Percentiles rank a stretch among this genome's conserved stretches.
phyloP scores from a whole-genome alignment of 2,797 vertebrate species.

The Champsocephalus gunnari region DNA sequence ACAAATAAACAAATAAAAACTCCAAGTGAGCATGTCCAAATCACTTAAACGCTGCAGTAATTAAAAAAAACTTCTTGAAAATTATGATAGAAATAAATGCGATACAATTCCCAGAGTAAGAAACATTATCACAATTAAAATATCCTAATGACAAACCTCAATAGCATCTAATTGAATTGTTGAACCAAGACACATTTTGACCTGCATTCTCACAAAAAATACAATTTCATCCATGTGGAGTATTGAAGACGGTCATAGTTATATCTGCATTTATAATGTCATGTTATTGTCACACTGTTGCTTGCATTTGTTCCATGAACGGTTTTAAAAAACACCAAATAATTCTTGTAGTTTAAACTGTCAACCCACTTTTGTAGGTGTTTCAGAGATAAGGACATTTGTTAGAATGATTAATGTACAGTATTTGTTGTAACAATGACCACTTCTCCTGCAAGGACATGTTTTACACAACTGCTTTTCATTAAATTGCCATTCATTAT shows the following conservation, averaged over 20 bases:
- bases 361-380: neutral
- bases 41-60: slow-evolving; percentile 4
- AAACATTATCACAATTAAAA: neutral
- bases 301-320: neutral
- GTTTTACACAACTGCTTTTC: neutral
- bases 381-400: neutral
- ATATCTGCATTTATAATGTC: neutral
- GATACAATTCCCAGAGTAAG: neutral
- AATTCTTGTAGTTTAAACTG: neutral
- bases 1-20: slow-evolving; percentile 29
- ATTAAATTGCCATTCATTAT: neutral
- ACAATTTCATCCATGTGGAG: slow-evolving; percentile 5
- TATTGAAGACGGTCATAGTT: neutral
- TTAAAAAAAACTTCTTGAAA: neutral
- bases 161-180: slow-evolving; percentile 8
- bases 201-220: neutral
- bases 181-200: slow-evolving; percentile 8
- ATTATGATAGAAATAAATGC: neutral
- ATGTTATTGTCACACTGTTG: neutral
- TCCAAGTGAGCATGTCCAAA: neutral
- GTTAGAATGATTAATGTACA: neutral
- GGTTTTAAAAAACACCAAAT: neutral
- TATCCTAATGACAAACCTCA: neutral
- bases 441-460: neutral
- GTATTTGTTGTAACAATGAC: neutral